Conservation (phyloP, 2,797 vertebrate genomes). For the Eospalax fontanierii region DNA sequence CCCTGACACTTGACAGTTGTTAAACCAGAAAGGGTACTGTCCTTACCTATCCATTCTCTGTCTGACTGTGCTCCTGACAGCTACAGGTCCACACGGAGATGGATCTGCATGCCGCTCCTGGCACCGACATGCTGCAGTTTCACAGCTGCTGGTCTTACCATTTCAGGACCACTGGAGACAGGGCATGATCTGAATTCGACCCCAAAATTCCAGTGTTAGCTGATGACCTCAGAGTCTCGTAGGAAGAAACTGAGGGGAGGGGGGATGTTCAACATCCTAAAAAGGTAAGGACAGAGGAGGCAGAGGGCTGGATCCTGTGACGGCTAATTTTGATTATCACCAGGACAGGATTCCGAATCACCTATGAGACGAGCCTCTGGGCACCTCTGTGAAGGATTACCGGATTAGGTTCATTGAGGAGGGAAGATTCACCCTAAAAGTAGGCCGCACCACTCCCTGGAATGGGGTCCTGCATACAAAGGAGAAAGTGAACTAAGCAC, state of each 20-base stretch:
- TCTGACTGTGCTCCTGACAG: rapidly evolving
- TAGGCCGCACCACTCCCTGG: not conserved
- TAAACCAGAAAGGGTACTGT: not conserved
- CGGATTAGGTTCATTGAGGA: not conserved
- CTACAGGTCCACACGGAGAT: not conserved
- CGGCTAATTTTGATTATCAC: not conserved
- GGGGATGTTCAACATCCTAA: no score
- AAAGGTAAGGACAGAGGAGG: not conserved
- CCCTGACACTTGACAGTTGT: not conserved
- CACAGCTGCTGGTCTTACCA: rapidly evolving
- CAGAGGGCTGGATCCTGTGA: not conserved
- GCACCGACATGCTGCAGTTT: not conserved
- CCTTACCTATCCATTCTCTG: not conserved
- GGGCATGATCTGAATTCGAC: not conserved
- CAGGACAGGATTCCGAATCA: not conserved
- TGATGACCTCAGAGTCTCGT: rapidly evolving
- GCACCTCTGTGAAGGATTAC: not conserved
- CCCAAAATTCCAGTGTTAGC: not conserved
- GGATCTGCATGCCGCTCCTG: no score
- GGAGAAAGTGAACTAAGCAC: not conserved
- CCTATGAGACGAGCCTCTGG: not conserved
- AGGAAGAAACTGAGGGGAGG: not conserved
- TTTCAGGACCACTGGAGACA: rapidly evolving
- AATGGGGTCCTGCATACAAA: not conserved
- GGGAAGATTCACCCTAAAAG: not conserved